Conservation (phyloP, 2,888 invertebrate species). For the Holacanthella duospinosa region DNA sequence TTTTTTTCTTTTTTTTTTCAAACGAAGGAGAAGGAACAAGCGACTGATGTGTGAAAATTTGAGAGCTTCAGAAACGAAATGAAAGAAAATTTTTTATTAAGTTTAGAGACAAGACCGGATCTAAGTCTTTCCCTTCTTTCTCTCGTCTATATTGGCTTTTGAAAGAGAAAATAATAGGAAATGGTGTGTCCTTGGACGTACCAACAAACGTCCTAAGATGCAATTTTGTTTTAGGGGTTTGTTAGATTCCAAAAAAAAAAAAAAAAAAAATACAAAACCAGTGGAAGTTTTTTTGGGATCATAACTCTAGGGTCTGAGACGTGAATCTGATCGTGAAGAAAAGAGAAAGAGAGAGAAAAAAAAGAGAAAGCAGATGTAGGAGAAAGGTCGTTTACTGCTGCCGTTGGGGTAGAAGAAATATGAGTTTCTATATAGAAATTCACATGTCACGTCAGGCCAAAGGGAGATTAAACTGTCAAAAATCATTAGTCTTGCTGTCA, state of each 20-base stretch:
- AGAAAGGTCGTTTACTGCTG: conserved; percentile 1
- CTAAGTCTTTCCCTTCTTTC: background rate
- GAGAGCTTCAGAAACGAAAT: background rate
- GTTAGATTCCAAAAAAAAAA: background rate
- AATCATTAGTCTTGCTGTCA: conserved; percentile 37
- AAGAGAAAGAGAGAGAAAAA: too few relatives aligned
- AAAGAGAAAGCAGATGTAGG: background rate
- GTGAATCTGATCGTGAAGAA: conserved; percentile 3
- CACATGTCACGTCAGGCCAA: conserved; percentile 2
- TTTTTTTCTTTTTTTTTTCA: background rate
- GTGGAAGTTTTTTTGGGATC: background rate
- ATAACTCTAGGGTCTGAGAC: background rate
- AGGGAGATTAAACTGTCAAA: conserved; percentile 33
- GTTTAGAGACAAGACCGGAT: too few relatives aligned
- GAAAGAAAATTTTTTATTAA: background rate
- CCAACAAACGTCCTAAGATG: background rate
- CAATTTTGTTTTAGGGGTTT: background rate
- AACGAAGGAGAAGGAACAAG: background rate
- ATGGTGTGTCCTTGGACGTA: background rate
- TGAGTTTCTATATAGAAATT: background rate
- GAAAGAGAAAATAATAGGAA: background rate
- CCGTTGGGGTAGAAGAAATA: background rate
- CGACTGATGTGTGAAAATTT: conserved; percentile 2
- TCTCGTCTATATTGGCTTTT: background rate
- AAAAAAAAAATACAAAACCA: too few relatives aligned